Evolutionary conservation across 2,113 vertebrate genomes (phyloP).

Genomic region (Condylura cristata): DNA sequence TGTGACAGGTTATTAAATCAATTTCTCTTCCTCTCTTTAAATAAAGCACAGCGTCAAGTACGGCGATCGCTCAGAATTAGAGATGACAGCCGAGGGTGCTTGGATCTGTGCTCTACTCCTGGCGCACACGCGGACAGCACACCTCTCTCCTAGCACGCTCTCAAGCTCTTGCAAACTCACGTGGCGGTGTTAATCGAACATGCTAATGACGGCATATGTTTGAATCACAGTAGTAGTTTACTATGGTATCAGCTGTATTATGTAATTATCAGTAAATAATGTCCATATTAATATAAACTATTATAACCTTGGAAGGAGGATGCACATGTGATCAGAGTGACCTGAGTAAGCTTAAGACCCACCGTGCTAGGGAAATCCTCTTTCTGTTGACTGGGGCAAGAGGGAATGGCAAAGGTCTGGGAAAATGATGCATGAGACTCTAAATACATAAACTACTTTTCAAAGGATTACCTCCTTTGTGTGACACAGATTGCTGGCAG

Average conservation of each 20-base stretch:
- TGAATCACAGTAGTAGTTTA: neutral
- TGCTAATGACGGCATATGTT: neutral
- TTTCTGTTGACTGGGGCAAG: neutral
- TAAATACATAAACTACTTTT: neutral
- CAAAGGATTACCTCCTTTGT: neutral
- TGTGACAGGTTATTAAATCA: conserved; percentile 80
- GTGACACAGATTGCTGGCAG: neutral
- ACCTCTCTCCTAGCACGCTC: neutral
- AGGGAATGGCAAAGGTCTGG: neutral
- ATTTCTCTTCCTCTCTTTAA: conserved; percentile 73
- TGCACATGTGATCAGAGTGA: neutral
- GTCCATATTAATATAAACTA: neutral
- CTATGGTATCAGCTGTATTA: neutral
- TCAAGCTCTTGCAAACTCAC: neutral
- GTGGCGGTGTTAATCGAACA: neutral
- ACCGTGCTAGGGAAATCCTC: neutral
- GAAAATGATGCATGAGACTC: neutral
- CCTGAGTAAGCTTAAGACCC: neutral
- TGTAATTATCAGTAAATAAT: neutral
- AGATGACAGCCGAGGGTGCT: conserved; percentile 64
- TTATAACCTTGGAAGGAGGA: neutral
- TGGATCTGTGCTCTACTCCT: conserved; percentile 40
- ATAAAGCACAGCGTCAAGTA: conserved; percentile 58
- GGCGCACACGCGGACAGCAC: neutral
- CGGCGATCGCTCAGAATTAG: conserved; percentile 70